Base-by-base conservation (phyloP, 2,113 vertebrate species). In the Leucoraja erinaceus region DNA sequence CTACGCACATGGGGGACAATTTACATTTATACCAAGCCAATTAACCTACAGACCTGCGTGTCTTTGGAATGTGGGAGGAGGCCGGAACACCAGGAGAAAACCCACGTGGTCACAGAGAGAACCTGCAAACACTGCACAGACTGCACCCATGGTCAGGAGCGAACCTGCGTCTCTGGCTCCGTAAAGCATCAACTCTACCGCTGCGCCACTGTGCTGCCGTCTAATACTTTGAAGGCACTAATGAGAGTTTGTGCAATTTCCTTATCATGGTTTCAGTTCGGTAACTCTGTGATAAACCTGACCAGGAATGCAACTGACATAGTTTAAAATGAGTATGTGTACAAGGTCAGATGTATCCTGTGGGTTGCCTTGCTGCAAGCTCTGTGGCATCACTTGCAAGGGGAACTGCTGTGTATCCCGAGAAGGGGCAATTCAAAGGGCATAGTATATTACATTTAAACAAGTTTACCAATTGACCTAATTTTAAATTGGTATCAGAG, bases 341-440 rank as follows among this genome's bases (percentile, higher is more conserved):
- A 25, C 22, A 74, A 91, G 33, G 38, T 0, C 70, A 54, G 38
- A 4, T 66, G 31, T 91, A 1, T 72, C 96, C 96, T 96, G 95
- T 95, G 94, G 95, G 95, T 95, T 96, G 95, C 95, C 95, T 96
- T 95, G 90, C 63, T 61, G 66, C 31, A 90, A 66, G 61, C 20
- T 38, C 22, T 90, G 33, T 70, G 0, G 18, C 72, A 20, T 72
- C 5, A 8, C 18, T 91, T 72, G 66, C 20, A 47, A 70, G 61
- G n/a, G n/a, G 61, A 68, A 68, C 22, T 38, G 25, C 56, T 63
- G 31, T 66, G n/a, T 22, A 54, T 54, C 66, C 63, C 4, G 20
- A 14, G 84, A 8, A 33, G 12, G 61, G 84, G 25, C 47, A 68
- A 18, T 47, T 47, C 22, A 38, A 72, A 72, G 90, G 66, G 10